These are phyloP conservation scores for Epinotia ramella DNA, from an alignment of 2,888 invertebrate species.

Conservation along the genomic window DNA sequence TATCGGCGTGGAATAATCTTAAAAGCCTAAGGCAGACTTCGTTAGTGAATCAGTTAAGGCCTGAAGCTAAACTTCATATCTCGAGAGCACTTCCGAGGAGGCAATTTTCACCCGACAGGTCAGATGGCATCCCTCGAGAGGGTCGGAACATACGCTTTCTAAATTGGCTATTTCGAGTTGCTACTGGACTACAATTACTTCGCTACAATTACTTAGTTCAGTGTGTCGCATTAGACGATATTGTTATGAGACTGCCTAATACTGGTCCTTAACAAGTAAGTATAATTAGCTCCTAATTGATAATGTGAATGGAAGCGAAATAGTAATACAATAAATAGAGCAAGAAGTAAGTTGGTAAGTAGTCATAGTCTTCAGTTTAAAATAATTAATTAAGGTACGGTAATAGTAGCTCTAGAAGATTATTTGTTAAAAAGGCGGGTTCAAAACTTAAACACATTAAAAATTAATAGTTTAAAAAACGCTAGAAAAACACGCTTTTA, in stretches of 20 bases:
- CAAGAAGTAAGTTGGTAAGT: too few relatives aligned
- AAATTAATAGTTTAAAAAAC: too few relatives aligned
- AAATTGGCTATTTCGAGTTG: constrained; percentile 20
- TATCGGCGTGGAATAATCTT: not conserved
- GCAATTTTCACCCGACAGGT: constrained; percentile 14
- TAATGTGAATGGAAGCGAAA: too few relatives aligned
- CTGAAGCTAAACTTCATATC: constrained; percentile 2
- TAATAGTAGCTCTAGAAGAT: too few relatives aligned
- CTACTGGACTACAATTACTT: constrained; percentile 1
- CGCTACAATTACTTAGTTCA: constrained; percentile 10
- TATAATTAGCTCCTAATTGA: too few relatives aligned
- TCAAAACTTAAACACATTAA: too few relatives aligned
- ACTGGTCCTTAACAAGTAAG: not conserved
- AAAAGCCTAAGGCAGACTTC: not conserved
- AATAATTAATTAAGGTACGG: too few relatives aligned
- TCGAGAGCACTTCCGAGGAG: constrained; percentile 1
- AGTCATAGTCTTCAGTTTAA: too few relatives aligned
- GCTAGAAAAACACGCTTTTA: too few relatives aligned
- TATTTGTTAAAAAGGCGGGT: too few relatives aligned
- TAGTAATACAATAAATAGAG: too few relatives aligned
- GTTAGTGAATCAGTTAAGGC: constrained; percentile 3
- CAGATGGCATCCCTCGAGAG: constrained; percentile 16
- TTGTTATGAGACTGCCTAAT: constrained; percentile 6
- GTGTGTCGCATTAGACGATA: not conserved
- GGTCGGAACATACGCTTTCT: constrained; percentile 12